Conservation (phyloP, 1,140 invertebrate species). For the Philopotamus ludificatus region DNA sequence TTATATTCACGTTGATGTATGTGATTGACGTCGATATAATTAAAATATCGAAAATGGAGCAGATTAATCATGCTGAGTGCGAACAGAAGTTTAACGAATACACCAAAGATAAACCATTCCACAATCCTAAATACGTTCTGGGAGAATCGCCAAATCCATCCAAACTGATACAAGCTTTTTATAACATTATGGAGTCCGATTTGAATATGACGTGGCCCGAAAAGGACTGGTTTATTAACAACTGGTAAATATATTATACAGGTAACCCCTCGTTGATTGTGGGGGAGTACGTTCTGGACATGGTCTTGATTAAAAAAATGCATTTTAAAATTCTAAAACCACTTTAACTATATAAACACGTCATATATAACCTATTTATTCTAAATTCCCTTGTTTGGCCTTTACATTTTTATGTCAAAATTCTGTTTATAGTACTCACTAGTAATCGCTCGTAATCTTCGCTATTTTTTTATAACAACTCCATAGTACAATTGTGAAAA, state of each 20-base stretch:
- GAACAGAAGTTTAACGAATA: slow-evolving; percentile 27
- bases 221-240: slow-evolving; percentile 39
- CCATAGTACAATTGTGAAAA: too few species aligned
- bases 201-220: slow-evolving; percentile 34
- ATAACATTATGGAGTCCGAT: slow-evolving; percentile 22
- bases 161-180: slow-evolving; percentile 38
- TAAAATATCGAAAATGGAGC: slow-evolving; percentile 22
- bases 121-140: slow-evolving; percentile 33
- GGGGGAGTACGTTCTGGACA: too few species aligned
- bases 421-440: too few species aligned
- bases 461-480: too few species aligned
- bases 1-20: slow-evolving; percentile 29
- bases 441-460: too few species aligned
- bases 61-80: slow-evolving; percentile 10
- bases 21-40: slow-evolving; percentile 29
- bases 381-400: too few species aligned
- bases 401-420: too few species aligned
- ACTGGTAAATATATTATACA: slow-evolving; percentile 38
- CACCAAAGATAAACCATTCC: slow-evolving; percentile 25
- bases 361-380: neutral
- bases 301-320: too few species aligned
- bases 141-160: slow-evolving; percentile 26
- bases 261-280: too few species aligned
- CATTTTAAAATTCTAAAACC: too few species aligned
- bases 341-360: too few species aligned